phyloP scores from a whole-genome alignment of 2,888 invertebrate species.

The Eremobia ochroleuca region DNA sequence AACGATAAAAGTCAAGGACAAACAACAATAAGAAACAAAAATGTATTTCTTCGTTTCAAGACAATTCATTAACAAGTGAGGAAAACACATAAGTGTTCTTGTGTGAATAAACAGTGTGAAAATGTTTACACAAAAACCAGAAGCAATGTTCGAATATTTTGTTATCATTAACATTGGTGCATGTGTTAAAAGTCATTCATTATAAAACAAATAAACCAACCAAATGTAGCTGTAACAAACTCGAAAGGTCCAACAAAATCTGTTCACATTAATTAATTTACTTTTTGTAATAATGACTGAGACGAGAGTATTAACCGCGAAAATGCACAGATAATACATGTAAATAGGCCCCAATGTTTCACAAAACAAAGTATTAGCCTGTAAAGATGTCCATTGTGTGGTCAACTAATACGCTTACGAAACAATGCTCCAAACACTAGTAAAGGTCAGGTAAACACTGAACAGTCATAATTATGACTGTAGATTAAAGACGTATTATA shows the following conservation, averaged over 20 bases:
- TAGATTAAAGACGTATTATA: slow-evolving; percentile 49
- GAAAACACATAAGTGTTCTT: too few species aligned
- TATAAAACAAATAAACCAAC: background rate
- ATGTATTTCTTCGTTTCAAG: background rate
- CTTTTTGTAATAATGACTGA: background rate
- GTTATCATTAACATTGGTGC: background rate
- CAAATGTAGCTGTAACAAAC: background rate
- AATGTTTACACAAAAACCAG: background rate
- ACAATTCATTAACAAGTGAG: background rate
- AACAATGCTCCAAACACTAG: slow-evolving; percentile 39
- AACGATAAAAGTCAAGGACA: background rate
- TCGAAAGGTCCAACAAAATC: too few species aligned
- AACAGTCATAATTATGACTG: slow-evolving; percentile 28
- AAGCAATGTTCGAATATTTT: background rate
- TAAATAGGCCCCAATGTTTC: background rate
- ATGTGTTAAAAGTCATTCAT: background rate
- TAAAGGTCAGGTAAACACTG: slow-evolving; percentile 22
- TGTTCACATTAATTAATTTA: background rate
- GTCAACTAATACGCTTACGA: slow-evolving; percentile 8
- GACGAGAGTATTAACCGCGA: background rate
- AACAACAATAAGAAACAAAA: background rate
- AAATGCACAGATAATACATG: background rate
- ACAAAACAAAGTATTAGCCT: slow-evolving; percentile 19
- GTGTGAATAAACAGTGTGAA: background rate
- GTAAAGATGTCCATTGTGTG: background rate